A percentile compares a stretch with the other conserved stretches of the same genome.
phyloP scores from a whole-genome alignment of 2,797 vertebrate species.

The Liparis tanakae region DNA sequence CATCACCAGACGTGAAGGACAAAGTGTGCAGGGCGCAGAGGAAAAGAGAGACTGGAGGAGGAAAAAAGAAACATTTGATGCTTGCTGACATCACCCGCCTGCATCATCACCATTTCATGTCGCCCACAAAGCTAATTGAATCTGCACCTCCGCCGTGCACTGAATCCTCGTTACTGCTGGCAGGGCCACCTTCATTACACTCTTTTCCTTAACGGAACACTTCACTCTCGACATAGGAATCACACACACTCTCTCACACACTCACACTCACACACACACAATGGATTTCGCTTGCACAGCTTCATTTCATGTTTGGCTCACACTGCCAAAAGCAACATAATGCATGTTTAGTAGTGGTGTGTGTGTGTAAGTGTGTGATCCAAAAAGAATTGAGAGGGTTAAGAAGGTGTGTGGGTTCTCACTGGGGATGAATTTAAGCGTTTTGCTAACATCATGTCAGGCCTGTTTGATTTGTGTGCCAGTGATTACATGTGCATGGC shows the following conservation, averaged over 20 bases:
- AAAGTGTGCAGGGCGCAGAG: slow-evolving; percentile 49
- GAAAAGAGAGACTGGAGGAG: slow-evolving; percentile 18
- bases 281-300: slow-evolving; percentile 33
- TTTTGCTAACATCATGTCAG: slow-evolving; percentile 42
- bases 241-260: slow-evolving; percentile 34
- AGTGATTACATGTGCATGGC: slow-evolving; percentile 29
- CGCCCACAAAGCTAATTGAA: slow-evolving; percentile 68
- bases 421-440: slow-evolving; percentile 39
- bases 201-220: slow-evolving; percentile 42
- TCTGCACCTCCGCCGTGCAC: slow-evolving; percentile 52
- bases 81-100: slow-evolving; percentile 68
- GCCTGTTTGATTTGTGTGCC: slow-evolving; percentile 14
- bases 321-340: slow-evolving; percentile 41
- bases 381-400: slow-evolving; percentile 10
- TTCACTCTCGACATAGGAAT: slow-evolving; percentile 61
- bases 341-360: slow-evolving; percentile 27
- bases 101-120: slow-evolving; percentile 68
- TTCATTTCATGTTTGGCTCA: slow-evolving; percentile 42
- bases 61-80: slow-evolving; percentile 43
- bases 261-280: slow-evolving; percentile 15
- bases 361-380: slow-evolving; percentile 1
- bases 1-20: slow-evolving; percentile 71
- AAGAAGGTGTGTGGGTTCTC: not conserved
- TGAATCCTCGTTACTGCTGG: slow-evolving; percentile 64
- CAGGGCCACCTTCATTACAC: slow-evolving; percentile 53